These are phyloP conservation scores for Chrysolina oricalcia DNA, from an alignment of 2,888 invertebrate genomes.

Conservation along the genomic window DNA sequence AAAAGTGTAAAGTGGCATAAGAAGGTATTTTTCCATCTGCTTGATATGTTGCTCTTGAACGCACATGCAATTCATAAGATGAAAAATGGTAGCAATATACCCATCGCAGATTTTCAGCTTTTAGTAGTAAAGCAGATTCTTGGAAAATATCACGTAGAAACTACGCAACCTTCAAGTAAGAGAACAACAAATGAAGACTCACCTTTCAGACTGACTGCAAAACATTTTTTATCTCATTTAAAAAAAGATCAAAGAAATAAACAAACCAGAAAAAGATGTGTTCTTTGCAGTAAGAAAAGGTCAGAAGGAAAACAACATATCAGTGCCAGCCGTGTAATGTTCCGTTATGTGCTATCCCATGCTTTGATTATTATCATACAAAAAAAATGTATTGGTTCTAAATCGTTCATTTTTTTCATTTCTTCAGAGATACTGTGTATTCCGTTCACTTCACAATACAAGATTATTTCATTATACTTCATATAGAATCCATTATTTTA, in stretches of 20 bases:
- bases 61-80: conserved; percentile 51
- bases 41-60: conserved; percentile 53
- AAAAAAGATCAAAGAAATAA: conserved; percentile 22
- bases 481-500: background rate
- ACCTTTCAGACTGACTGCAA: conserved; percentile 19
- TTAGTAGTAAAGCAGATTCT: conserved; percentile 47
- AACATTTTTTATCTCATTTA: conserved; percentile 14
- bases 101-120: conserved; percentile 46
- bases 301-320: conserved; percentile 28
- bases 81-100: conserved; percentile 27
- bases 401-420: background rate
- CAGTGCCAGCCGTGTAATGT: conserved; percentile 20
- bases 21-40: conserved; percentile 60
- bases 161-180: background rate
- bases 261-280: background rate
- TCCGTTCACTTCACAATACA: background rate
- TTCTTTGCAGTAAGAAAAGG: background rate
- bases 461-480: background rate
- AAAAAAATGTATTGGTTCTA: background rate
- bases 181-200: conserved; percentile 17
- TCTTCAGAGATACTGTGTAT: background rate
- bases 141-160: conserved; percentile 36
- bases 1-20: conserved; percentile 57
- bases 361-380: conserved; percentile 18
- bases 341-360: conserved; percentile 19